Evolutionary conservation across 2,113 vertebrate species (phyloP).

Genomic region (Festucalex cinctus): DNA sequence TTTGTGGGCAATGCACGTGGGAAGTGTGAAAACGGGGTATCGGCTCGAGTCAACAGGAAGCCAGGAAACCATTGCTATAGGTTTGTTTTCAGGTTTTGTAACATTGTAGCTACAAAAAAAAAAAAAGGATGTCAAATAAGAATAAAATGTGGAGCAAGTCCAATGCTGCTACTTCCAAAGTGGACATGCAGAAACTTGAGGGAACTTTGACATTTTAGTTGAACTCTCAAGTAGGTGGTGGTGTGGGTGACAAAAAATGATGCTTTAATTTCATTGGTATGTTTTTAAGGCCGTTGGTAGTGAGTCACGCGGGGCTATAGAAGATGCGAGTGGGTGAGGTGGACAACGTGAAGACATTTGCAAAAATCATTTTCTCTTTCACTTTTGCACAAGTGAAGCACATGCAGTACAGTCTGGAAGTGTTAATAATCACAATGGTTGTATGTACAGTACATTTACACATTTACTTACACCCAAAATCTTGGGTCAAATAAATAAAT

Average conservation of each 20-base stretch:
- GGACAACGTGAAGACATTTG: conserved; percentile 2
- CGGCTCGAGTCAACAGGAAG: conserved; percentile 65
- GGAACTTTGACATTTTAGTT: conserved; percentile 14
- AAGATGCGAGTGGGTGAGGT: conserved; percentile 48
- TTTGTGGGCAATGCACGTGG: conserved; percentile 67
- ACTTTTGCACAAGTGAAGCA: conserved; percentile 16
- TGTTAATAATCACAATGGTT: background rate
- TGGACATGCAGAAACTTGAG: background rate
- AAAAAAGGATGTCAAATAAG: background rate
- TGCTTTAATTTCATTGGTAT: conserved; percentile 40
- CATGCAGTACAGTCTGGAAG: background rate
- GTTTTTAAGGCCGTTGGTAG: conserved; percentile 22
- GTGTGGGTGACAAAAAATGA: background rate
- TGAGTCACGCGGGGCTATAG: conserved; percentile 44
- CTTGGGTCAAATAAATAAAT: no score
- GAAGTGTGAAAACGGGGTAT: conserved; percentile 68
- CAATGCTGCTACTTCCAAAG: background rate
- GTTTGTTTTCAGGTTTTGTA: conserved; percentile 48
- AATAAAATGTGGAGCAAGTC: background rate
- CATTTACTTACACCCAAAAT: no score
- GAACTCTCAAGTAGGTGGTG: conserved; percentile 1
- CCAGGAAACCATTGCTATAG: conserved; percentile 41
- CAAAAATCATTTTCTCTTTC: conserved; percentile 59
- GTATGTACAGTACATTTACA: background rate
- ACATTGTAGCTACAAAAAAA: conserved; percentile 29